Base-by-base conservation (phyloP, 2,113 vertebrate genomes). In the Leiothrix lutea region DNA sequence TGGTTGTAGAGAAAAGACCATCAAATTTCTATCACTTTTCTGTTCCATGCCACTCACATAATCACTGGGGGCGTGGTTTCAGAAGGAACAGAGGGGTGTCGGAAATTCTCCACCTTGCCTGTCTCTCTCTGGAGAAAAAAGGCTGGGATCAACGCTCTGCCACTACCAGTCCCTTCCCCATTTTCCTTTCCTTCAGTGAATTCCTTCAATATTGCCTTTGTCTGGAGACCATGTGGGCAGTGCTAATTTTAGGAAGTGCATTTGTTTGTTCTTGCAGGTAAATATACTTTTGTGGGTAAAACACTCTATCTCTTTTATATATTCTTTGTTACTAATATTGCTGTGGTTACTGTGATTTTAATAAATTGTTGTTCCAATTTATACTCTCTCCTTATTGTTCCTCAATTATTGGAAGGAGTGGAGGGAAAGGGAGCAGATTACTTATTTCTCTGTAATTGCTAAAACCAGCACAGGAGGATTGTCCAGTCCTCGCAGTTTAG, bases 1-100 rank as follows among this genome's bases (percentile, higher is more conserved):
- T 77, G 33, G 7, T 36, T 23, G 21, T 9, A 18, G 9, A 77
- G 33, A 60, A 51, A 67, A 60, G 13, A 8, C 14, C 11, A 4
- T 26, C 26, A 60, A 23, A 9, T 26, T 67, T 36, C 36, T 50
- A 31, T 51, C 33, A 33, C 5, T 51, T 22, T 86, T 51, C 3
- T 5, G 9, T 51, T 67, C 72, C 45, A 10, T 23, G 7, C 6
- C 14, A 26, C 10, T 14, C 33, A 12, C 5, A 6, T 60, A 14
- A 36, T 60, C 1, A 0, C 33, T 26, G 6, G 8, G 21, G 6
- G 2, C 5, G 8, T 22, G 31, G 9, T 44, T 58, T 42, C 0
- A 0, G 18, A 11, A 33, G 21, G 36, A 77, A 19, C 7, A 75
- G 35, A 10, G 0, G 0, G 42, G 4, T 66, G 25, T 9, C 1